Conservation (phyloP, 2,113 vertebrate genomes). For the Chinchilla lanigera region DNA sequence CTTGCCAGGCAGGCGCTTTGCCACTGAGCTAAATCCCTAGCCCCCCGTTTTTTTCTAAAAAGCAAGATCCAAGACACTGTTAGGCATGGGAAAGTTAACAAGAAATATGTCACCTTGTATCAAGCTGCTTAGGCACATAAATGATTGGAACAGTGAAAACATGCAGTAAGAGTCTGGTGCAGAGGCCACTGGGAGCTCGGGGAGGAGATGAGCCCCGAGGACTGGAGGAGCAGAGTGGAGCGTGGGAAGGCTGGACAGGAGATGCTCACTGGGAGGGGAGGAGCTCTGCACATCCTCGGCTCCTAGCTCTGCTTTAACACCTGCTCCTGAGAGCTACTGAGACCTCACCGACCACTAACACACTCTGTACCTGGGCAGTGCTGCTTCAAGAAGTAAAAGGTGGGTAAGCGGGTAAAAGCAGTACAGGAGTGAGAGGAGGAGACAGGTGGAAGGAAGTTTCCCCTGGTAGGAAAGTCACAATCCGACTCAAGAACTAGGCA, state of each 20-base stretch:
- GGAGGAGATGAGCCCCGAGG: not conserved
- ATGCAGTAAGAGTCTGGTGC: not conserved
- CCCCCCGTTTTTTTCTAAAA: too few relatives aligned
- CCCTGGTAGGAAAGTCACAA: not conserved
- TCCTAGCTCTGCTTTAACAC: not conserved
- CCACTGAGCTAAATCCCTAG: too few relatives aligned
- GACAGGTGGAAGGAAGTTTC: not conserved
- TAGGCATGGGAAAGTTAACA: not conserved
- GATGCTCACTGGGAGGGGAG: too few relatives aligned
- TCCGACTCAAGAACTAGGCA: not conserved
- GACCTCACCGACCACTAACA: not conserved
- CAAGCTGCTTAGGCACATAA: not conserved
- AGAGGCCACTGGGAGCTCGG: not conserved
- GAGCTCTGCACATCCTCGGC: not conserved
- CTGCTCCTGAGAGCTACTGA: not conserved
- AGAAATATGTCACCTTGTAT: not conserved
- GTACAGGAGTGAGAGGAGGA: not conserved
- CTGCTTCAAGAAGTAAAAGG: not conserved
- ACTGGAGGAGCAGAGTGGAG: not conserved
- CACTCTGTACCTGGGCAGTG: not conserved
- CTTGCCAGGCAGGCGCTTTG: too few relatives aligned
- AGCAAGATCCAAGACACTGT: not conserved
- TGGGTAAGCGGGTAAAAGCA: not conserved
- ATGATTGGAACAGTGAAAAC: not conserved
- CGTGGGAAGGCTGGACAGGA: not conserved